Evolutionary conservation across 2,888 invertebrate species (phyloP), one percentile per base, ranked within the genome.

Genomic region (Lamproptera curius): DNA sequence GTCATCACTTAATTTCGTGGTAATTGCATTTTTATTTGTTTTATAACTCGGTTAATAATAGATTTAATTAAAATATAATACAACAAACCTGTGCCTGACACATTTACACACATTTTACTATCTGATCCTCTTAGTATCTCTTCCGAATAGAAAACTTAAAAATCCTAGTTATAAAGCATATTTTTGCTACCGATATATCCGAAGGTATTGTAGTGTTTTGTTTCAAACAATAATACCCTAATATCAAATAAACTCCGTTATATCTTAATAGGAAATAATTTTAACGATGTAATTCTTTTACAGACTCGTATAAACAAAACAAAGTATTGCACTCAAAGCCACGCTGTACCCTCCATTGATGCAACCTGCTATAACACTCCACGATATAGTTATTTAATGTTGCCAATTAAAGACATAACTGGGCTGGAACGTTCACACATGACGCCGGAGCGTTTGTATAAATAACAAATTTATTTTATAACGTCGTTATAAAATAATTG

Each of bases 401-500:
- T 26, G 59, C 57, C 59, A 70, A 75, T 81, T 76, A 73, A 64
- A 16, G 20, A 39, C 62, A 58, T 50, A 79, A 80, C 61, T 76
- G 73, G 81, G 80, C 61, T 76, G 76, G 65, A 58, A 76, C 79
- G 71, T 76, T 78, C 80, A 75, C 81, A 79, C 74, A 75, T 65
- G 50, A 48, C 55, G 60, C 35, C 55, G 55, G 57, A 61, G 55
- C 54, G 50, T 52, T 53, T 49, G 46, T 33, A 1, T 34, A 11
- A 28, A 28, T 28, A 28, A 28, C 4, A 28, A 28, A 10, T 28
- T n/a, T 28, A 28, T n/a, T 28, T 28, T 28, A n/a, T n/a, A 28
- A 2, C 28, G 3, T 28, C n/a, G 9, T 28, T 28, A n/a, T 28
- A n/a, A n/a, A 28, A 28, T 9, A n/a, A 10, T 28, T 28, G 28